phyloP scores from a whole-genome alignment of 2,888 invertebrate genomes.

The Antitype chi region DNA sequence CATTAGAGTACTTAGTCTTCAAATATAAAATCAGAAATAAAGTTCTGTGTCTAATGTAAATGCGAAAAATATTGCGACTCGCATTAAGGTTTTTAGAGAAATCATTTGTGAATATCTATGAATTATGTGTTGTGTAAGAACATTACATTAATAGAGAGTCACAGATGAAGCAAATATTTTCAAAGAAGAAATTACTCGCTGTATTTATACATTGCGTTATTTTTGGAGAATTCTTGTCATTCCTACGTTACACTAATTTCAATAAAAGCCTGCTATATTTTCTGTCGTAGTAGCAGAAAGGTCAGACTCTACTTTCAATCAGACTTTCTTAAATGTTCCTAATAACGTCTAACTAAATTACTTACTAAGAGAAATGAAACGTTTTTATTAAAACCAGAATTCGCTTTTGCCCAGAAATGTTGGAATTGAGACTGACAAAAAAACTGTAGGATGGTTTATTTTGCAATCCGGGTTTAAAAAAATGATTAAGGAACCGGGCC shows the following conservation, averaged over 20 bases:
- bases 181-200: background rate
- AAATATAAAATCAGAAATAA: no score
- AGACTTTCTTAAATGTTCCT: background rate
- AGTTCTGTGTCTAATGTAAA: no score
- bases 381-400: background rate
- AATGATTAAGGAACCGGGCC: no score
- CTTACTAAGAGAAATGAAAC: background rate
- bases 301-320: background rate
- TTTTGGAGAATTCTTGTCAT: background rate
- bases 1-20: no score
- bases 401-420: background rate
- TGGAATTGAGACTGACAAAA: background rate
- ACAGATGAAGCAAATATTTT: background rate
- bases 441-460: background rate
- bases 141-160: background rate
- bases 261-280: background rate
- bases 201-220: background rate
- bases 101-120: background rate
- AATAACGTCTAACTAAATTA: background rate
- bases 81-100: background rate
- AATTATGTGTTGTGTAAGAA: background rate
- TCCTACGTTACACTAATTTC: conserved; percentile 1
- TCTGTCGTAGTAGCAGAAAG: background rate
- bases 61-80: no score
- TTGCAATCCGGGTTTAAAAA: background rate